Evolutionary conservation across 2,888 invertebrate genomes (phyloP), one percentile per base, ranked within the genome.

Genomic region (Mesorhabditis sp.): DNA sequence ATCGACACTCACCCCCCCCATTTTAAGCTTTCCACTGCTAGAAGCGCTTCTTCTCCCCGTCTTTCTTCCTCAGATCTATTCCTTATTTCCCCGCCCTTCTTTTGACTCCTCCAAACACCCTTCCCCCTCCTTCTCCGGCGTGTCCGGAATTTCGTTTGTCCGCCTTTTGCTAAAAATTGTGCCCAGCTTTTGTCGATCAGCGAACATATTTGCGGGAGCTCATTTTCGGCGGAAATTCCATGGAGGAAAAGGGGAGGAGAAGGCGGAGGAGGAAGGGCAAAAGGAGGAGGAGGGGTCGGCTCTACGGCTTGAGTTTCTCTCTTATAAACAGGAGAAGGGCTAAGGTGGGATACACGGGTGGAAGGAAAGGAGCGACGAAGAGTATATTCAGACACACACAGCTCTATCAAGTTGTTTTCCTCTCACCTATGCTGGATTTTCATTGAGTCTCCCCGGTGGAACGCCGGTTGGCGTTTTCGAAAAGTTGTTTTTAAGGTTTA

Each of bases 211-310:
- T 50, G 10, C n/a, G 10, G 58, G 58, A 50, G 58, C 58, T 50
- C 58, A 50, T 50, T 50, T 50, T 50, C 58, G 58, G 58, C 7
- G 58, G 58, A 50, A 50, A 50, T 50, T 50, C 58, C 28, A 28
- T 28, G 28, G 28, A 28, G 28, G 1, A 28, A 28, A 28, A 28
- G 28, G 28, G 58, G 58, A 50, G 58, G 58, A 13, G 58, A 50
- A n/a, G 58, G 7, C 1, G n/a, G 58, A 50, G n/a, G n/a, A 50
- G 58, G 58, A 50, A 50, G 58, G 58, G 58, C 7, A 50, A 50
- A 50, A 10, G 58, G 7, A 50, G 58, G 7, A 50, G 58, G n/a
- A 28, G 28, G 28, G 28, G 28, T 28, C 28, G 28, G 28, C 28
- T 28, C 28, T 1, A 28, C 28, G 28, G 28, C 28, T 2, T 28